Percentiles rank a stretch among this genome's conserved stretches.
Conservation (phyloP, 1,140 invertebrate species). For the Trichonephila inaurata region DNA sequence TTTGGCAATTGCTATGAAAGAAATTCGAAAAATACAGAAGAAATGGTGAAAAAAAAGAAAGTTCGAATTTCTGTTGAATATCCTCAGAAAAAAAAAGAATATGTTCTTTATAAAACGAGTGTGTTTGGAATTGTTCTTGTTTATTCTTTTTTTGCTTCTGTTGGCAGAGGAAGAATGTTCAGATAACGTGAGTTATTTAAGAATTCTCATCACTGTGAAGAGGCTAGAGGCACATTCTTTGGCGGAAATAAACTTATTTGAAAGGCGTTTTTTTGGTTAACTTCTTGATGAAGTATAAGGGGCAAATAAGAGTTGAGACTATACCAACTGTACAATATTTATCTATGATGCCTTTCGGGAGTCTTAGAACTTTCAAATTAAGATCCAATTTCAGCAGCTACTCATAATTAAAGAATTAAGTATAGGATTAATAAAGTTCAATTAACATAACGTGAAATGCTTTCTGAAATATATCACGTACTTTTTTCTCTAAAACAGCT, state of each 20-base stretch:
- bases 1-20: neutral
- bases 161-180: neutral
- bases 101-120: neutral
- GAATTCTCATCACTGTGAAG: neutral
- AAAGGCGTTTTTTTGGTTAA: neutral
- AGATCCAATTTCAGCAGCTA: neutral
- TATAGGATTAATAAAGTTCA: neutral
- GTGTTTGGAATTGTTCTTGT: neutral
- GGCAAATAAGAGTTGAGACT: no score
- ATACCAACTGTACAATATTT: no score
- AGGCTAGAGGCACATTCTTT: neutral
- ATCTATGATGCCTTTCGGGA: no score
- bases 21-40: neutral
- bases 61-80: neutral
- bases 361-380: neutral
- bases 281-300: no score
- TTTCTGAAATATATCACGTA: no score
- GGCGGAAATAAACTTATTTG: neutral
- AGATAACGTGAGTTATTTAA: neutral
- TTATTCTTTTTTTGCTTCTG: neutral
- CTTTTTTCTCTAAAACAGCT: no score
- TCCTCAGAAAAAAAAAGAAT: neutral
- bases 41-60: neutral
- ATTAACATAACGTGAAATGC: no score
- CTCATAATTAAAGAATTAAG: neutral